phyloP scores from a whole-genome alignment of 2,888 invertebrate species.

The Fragum sueziense region DNA sequence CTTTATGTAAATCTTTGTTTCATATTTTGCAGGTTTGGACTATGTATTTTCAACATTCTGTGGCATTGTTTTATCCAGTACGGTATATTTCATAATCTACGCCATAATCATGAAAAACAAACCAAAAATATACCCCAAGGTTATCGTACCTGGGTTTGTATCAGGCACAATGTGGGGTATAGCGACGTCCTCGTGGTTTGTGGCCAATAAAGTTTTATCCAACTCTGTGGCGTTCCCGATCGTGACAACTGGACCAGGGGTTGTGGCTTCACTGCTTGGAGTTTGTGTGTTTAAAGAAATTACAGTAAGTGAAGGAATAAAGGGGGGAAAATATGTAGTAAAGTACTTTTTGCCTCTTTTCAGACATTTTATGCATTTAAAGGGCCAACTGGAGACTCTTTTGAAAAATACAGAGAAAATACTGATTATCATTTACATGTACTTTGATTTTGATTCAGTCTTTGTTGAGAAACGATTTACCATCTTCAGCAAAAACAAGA shows the following conservation, averaged over 20 bases:
- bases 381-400: too few species aligned
- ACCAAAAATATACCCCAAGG: slow-evolving; percentile 81
- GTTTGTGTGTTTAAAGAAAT: slow-evolving; percentile 83
- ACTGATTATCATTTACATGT: too few species aligned
- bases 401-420: too few species aligned
- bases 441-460: too few species aligned
- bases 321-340: too few species aligned
- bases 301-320: too few species aligned
- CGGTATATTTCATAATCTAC: slow-evolving; percentile 82
- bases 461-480: too few species aligned
- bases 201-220: slow-evolving; percentile 83
- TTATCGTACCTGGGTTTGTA: slow-evolving; percentile 82
- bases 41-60: slow-evolving; percentile 83
- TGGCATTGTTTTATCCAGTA: slow-evolving; percentile 82
- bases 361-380: too few species aligned
- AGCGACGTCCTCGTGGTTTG: slow-evolving; percentile 83
- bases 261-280: slow-evolving; percentile 83
- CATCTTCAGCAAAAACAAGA: too few species aligned
- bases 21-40: slow-evolving; percentile 77
- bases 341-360: too few species aligned
- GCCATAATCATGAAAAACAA: slow-evolving; percentile 78
- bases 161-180: slow-evolving; percentile 83
- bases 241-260: slow-evolving; percentile 82
- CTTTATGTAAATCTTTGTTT: neutral
- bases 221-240: slow-evolving; percentile 84